Percentiles rank a stretch among this genome's conserved stretches.
phyloP scores from a whole-genome alignment of 2,113 vertebrate species.

The Podarcis raffonei region DNA sequence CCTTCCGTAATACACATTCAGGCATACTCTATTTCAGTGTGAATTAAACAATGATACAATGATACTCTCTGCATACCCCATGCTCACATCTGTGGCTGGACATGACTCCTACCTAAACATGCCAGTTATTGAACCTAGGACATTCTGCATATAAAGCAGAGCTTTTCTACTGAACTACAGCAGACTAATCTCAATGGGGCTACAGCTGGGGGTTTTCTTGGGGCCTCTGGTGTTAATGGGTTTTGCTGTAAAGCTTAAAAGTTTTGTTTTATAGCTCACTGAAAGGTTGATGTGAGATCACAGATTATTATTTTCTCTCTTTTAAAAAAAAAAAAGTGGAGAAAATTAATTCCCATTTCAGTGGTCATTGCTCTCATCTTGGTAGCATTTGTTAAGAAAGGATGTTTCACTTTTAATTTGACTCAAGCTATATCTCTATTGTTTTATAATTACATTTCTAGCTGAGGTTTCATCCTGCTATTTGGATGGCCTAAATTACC shows the following conservation, averaged over 20 bases:
- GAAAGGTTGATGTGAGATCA: slow-evolving; percentile 30
- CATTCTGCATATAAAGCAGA: too few species aligned
- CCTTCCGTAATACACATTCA: too few species aligned
- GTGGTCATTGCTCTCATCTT: slow-evolving; percentile 36
- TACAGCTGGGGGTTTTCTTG: slow-evolving; percentile 33
- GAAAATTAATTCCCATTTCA: slow-evolving; percentile 43
- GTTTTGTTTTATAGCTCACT: slow-evolving; percentile 45
- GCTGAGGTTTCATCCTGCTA: slow-evolving; percentile 45
- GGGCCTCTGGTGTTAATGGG: neutral
- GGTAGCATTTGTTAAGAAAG: slow-evolving; percentile 43
- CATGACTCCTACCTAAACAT: too few species aligned
- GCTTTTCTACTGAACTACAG: neutral
- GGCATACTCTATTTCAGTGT: too few species aligned
- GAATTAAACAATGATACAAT: too few species aligned
- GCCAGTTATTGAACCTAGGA: too few species aligned
- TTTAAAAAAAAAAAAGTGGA: slow-evolving; percentile 8
- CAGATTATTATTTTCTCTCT: neutral
- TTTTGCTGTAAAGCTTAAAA: slow-evolving; percentile 47
- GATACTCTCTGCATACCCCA: too few species aligned
- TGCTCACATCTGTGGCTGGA: too few species aligned
- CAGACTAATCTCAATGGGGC: slow-evolving; percentile 13
- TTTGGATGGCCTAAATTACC: slow-evolving; percentile 49
- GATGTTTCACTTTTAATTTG: slow-evolving; percentile 59
- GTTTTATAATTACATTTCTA: slow-evolving; percentile 61
- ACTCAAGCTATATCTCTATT: slow-evolving; percentile 39